Evolutionary conservation across 2,888 invertebrate genomes (phyloP).

Genomic region (Metacarcinus magister): DNA sequence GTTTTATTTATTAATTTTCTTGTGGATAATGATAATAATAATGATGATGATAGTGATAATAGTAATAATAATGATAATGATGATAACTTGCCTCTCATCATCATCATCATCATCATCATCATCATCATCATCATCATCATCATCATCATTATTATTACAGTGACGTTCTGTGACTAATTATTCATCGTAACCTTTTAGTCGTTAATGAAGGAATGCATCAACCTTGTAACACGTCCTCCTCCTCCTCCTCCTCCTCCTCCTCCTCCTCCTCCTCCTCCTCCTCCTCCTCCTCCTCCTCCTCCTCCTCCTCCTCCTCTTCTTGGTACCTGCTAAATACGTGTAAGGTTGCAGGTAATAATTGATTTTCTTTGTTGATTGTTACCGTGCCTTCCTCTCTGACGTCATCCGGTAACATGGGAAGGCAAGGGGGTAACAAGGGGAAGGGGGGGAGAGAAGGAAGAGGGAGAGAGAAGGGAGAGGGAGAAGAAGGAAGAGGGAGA

Average conservation of each 20-base stretch:
- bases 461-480: neutral
- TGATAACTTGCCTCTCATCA: neutral
- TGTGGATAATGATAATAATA: too few species aligned
- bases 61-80: too few species aligned
- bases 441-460: neutral
- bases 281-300: constrained; percentile 1
- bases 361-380: neutral
- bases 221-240: neutral
- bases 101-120: neutral
- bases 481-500: neutral
- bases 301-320: neutral
- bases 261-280: neutral
- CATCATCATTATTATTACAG: too few species aligned
- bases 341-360: neutral
- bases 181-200: too few species aligned
- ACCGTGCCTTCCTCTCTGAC: neutral
- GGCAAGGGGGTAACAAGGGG: neutral
- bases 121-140: neutral
- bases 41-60: too few species aligned
- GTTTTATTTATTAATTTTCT: too few species aligned
- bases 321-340: neutral
- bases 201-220: too few species aligned
- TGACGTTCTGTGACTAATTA: too few species aligned
- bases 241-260: constrained; percentile 26
- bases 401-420: neutral